Conservation (phyloP, 2,113 vertebrate genomes). For the Halcyon senegalensis region DNA sequence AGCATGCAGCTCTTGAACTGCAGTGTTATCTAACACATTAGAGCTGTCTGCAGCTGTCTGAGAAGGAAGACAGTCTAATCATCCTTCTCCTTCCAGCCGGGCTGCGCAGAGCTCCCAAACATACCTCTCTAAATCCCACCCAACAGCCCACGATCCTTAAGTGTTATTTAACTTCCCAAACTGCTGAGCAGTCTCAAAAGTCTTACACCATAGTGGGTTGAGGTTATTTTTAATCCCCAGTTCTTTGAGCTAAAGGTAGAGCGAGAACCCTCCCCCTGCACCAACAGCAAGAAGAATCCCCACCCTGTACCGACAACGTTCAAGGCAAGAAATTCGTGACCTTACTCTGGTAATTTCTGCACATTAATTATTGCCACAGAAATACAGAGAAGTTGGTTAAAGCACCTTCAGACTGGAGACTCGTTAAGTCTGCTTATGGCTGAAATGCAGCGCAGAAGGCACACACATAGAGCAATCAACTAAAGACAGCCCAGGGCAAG, state of each 20-base stretch:
- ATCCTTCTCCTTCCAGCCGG: not conserved
- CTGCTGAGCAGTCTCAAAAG: not conserved
- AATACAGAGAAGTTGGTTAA: not conserved
- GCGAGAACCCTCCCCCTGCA: not conserved
- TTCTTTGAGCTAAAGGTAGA: not conserved
- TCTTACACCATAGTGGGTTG: not conserved
- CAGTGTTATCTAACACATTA: not conserved
- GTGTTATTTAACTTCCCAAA: not conserved
- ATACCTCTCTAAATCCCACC: not conserved
- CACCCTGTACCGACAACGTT: not conserved
- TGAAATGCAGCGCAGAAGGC: not conserved
- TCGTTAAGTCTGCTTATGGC: not conserved
- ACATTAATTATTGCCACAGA: fast-evolving
- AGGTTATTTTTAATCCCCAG: not conserved
- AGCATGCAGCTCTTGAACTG: not conserved
- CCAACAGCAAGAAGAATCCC: not conserved
- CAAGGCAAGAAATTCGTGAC: not conserved
- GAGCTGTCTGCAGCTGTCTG: not conserved
- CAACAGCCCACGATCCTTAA: not conserved
- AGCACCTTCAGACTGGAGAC: not conserved
- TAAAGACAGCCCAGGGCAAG: not conserved
- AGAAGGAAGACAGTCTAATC: not conserved
- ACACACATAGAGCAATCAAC: not conserved
- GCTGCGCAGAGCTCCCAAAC: not conserved
- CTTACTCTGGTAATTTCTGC: not conserved